Evolutionary conservation across 2,113 vertebrate species (phyloP).

Genomic region (Cavia aperea): DNA sequence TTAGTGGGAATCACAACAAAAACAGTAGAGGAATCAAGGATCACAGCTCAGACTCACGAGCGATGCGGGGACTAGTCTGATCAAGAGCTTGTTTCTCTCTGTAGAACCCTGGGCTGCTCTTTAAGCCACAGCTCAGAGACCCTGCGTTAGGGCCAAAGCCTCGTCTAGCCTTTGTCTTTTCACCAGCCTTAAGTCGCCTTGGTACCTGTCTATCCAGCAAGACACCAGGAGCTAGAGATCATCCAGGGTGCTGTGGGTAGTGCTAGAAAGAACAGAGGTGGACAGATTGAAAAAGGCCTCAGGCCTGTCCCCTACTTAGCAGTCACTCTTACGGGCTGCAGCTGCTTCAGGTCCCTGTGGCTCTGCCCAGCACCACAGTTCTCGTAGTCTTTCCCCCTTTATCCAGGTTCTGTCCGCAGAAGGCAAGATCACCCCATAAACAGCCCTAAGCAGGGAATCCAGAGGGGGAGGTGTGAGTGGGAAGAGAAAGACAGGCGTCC

Average conservation of each 20-base stretch:
- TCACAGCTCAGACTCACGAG: not conserved
- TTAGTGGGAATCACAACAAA: not conserved
- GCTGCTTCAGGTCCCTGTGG: not conserved
- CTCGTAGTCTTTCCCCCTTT: not conserved
- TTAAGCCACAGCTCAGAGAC: not conserved
- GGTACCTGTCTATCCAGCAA: not conserved
- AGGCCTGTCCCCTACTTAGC: not conserved
- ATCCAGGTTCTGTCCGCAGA: conserved; percentile 36
- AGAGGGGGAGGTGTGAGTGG: conserved; percentile 37
- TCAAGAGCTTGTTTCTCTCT: not conserved
- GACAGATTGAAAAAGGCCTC: not conserved
- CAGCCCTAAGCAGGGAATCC: conserved; percentile 58
- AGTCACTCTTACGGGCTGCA: not conserved
- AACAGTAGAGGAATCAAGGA: not conserved
- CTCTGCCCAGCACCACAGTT: conserved; percentile 40
- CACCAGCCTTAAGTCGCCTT: not conserved
- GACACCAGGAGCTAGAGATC: not conserved
- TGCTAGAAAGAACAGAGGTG: not conserved
- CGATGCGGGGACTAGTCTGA: not conserved
- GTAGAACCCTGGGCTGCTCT: not conserved
- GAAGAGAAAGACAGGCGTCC: conserved; percentile 65
- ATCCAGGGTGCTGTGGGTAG: not conserved
- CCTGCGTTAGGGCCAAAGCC: not conserved
- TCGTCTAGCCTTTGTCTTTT: not conserved
- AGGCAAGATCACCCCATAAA: conserved; percentile 37